phyloP scores from a whole-genome alignment of 2,113 vertebrate species.

The Oenanthe oenanthe region DNA sequence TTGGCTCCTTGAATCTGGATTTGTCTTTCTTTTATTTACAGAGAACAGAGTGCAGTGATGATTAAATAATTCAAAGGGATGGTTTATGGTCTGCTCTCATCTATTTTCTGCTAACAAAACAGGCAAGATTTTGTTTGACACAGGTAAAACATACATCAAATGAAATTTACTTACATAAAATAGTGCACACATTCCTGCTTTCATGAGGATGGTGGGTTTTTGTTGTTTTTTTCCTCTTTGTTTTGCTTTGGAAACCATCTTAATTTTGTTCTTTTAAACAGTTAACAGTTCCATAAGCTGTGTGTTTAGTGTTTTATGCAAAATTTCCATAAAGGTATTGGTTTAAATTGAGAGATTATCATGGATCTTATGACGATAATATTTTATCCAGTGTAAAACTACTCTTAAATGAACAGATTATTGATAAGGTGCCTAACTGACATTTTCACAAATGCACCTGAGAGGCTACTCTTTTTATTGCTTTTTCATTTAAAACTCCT shows the following conservation, averaged over 20 bases:
- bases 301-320: neutral
- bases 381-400: neutral
- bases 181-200: neutral
- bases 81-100: neutral
- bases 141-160: neutral
- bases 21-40: constrained; percentile 13
- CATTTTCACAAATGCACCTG: neutral
- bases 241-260: neutral
- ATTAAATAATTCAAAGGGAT: neutral
- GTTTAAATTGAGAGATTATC: neutral
- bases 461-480: neutral
- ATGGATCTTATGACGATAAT: neutral
- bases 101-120: neutral
- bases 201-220: accelerated
- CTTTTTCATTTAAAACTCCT: neutral
- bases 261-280: neutral
- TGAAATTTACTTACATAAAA: neutral
- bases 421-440: neutral
- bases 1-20: neutral
- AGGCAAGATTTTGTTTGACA: neutral
- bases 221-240: neutral
- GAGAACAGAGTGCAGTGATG: neutral
- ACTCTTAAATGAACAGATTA: neutral
- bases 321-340: neutral
- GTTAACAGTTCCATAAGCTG: neutral